Evolutionary conservation across 2,888 invertebrate genomes (phyloP), one percentile per base, ranked within the genome.

Genomic region (Glaucopsyche alexis): DNA sequence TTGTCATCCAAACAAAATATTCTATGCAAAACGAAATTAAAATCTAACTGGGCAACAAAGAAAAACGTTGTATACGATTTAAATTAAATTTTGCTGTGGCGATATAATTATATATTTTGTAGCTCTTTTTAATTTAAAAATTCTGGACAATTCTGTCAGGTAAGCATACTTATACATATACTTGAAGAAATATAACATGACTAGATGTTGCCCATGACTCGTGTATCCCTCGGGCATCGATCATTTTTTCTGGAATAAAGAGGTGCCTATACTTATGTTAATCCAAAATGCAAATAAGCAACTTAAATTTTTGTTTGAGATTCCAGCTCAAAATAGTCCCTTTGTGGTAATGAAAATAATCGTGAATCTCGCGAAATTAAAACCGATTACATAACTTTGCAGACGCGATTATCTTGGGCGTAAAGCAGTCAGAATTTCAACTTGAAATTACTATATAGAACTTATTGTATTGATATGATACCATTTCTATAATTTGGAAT

Each of bases 1-100:
- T 55, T 55, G 55, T 55, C 55, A 19, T 55, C 19, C 16, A 19
- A 55, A 55, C 19, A 55, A 55, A 55, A 55, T 55, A 11, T 55
- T 29, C 16, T 16, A 55, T 19, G 55, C 19, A 55, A 4, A 19
- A 55, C 19, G 9, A 55, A 55, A 55, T 55, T 19, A 55, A 55
- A 55, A 55, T 19, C 5, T 19, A 19, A 42, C 42, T 42, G 42
- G 42, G 42, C 42, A 42, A 55, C 11, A 55, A 9, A 55, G n/a
- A 8, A n/a, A 52, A 52, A 52, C 52, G 8, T n/a, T 16, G 16
- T 52, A 7, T 52, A 7, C 7, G 7, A 16, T 52, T 52, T 52
- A 55, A 55, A 55, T 19, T 55, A 55, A 55, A 5, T 19, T 19
- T 9, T 19, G 19, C 55, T 11, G 4, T 42, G 7, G 42, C 42